A percentile compares a stretch with the other conserved stretches of the same genome.
phyloP scores from a whole-genome alignment of 2,797 vertebrate species.

The Rhynchotus rufescens region DNA sequence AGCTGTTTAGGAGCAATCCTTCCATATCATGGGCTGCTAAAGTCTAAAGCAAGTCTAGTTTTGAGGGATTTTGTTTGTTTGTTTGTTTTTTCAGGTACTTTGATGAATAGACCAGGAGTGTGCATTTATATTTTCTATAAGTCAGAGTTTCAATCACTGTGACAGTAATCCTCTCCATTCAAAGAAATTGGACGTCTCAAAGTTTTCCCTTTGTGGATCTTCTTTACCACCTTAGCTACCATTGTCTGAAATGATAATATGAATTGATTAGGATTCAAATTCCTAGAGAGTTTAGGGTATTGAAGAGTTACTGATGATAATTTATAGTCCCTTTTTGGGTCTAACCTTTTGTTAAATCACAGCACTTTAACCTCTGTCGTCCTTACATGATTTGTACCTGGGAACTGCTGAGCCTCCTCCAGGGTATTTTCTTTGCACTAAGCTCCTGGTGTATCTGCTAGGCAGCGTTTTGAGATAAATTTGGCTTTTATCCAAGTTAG shows the following conservation, averaged over 20 bases:
- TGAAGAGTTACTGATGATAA: background rate
- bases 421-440: background rate
- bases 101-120: background rate
- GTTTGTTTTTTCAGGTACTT: background rate
- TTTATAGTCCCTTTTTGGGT: background rate
- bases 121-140: background rate
- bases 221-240: background rate
- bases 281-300: background rate
- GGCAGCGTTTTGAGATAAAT: background rate
- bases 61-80: background rate
- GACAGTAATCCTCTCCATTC: background rate
- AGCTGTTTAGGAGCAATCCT: background rate
- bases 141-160: background rate
- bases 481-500: background rate
- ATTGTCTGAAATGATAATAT: background rate
- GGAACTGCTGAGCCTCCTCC: background rate
- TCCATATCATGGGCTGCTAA: background rate
- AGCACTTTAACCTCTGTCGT: background rate
- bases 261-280: background rate
- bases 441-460: background rate
- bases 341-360: background rate
- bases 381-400: background rate
- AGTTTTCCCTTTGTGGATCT: background rate
- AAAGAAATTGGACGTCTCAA: background rate
- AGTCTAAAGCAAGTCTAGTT: background rate